Conservation (phyloP, 2,888 invertebrate genomes). For the Julus scandinavius region DNA sequence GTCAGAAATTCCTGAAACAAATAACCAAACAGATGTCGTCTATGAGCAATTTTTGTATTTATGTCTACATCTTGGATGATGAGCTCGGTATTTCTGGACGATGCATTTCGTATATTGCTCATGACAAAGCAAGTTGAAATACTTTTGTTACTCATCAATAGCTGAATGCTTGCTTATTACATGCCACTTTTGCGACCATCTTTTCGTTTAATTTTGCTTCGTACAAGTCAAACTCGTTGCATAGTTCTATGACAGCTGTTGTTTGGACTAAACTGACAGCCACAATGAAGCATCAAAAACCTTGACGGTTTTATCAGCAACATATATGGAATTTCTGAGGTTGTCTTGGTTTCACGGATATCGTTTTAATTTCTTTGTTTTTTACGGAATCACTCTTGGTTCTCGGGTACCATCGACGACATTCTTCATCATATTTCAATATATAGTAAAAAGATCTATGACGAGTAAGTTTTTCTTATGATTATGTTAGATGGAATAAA, state of each 20-base stretch:
- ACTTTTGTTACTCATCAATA: background rate
- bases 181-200: background rate
- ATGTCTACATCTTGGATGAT: too few species aligned
- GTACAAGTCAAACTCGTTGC: background rate
- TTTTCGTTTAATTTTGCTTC: background rate
- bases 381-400: background rate
- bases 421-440: background rate
- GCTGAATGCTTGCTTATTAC: background rate
- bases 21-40: too few species aligned
- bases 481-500: too few species aligned
- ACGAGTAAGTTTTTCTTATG: too few species aligned
- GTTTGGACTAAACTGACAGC: background rate
- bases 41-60: too few species aligned
- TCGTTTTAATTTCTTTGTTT: background rate
- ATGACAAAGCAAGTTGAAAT: background rate
- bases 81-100: too few species aligned
- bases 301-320: background rate
- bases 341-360: background rate
- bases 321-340: background rate
- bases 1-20: too few species aligned
- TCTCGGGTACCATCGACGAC: background rate
- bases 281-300: constrained; percentile 15
- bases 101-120: background rate
- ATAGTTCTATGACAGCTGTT: constrained; percentile 17
- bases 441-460: too few species aligned